Conservation (phyloP, 2,888 invertebrate species). For the Diloba caeruleocephala region DNA sequence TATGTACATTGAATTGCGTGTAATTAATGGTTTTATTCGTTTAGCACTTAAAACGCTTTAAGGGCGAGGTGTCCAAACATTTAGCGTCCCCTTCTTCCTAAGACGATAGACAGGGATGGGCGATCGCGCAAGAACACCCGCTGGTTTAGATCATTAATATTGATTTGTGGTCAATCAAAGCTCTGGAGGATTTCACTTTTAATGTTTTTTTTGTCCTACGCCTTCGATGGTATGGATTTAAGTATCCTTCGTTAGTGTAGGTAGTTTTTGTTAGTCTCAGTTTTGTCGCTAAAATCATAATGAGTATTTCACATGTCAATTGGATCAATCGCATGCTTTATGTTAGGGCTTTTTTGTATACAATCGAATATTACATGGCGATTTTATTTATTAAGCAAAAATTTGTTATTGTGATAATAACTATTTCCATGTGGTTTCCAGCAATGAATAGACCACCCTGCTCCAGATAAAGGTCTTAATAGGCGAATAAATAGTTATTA, state of each 20-base stretch:
- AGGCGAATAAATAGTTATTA: too few species aligned
- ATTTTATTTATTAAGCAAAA: too few species aligned
- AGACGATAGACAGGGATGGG: slow-evolving; percentile 64
- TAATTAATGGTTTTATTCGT: slow-evolving; percentile 90
- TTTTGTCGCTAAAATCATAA: slow-evolving; percentile 49
- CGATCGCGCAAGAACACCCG: slow-evolving; percentile 78
- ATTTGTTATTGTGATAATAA: too few species aligned
- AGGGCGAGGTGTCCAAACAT: slow-evolving; percentile 88
- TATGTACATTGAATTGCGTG: slow-evolving; percentile 89
- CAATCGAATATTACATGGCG: slow-evolving; percentile 5
- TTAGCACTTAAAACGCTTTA: slow-evolving; percentile 88
- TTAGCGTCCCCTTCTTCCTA: slow-evolving; percentile 63
- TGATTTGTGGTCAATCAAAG: slow-evolving; percentile 90
- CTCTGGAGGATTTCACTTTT: slow-evolving; percentile 87
- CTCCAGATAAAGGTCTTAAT: too few species aligned
- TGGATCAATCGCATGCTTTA: slow-evolving; percentile 30
- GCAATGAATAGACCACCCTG: too few species aligned
- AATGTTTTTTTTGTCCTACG: slow-evolving; percentile 81
- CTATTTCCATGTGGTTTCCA: too few species aligned
- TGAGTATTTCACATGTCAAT: slow-evolving; percentile 45
- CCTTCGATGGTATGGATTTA: slow-evolving; percentile 45
- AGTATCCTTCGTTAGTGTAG: slow-evolving; percentile 65
- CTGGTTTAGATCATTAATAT: slow-evolving; percentile 88
- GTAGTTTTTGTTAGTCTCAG: slow-evolving; percentile 58
- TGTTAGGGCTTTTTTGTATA: slow-evolving; percentile 10